phyloP scores from a whole-genome alignment of 2,888 invertebrate genomes.

The Ommatoiulus sabulosus region DNA sequence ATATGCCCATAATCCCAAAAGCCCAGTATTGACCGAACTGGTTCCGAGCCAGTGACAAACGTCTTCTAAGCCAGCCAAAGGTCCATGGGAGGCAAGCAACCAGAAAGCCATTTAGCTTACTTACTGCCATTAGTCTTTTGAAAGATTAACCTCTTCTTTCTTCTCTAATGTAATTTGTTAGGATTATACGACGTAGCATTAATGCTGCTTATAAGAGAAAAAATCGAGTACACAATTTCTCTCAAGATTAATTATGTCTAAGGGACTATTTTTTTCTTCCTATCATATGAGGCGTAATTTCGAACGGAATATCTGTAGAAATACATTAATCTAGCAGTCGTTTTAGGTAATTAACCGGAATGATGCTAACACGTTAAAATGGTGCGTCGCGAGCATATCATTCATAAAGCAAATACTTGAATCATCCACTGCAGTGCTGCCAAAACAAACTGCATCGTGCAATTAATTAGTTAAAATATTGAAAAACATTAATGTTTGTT shows the following conservation, averaged over 20 bases:
- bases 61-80: not conserved
- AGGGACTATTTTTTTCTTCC: not conserved
- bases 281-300: not conserved
- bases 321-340: not conserved
- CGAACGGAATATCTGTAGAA: not conserved
- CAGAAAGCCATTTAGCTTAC: not conserved
- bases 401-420: too few relatives aligned
- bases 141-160: not conserved
- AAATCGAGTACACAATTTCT: not conserved
- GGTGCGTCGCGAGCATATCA: too few relatives aligned
- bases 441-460: too few relatives aligned
- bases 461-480: too few relatives aligned
- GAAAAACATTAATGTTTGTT: too few relatives aligned
- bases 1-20: not conserved
- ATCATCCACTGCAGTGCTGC: too few relatives aligned
- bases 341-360: not conserved
- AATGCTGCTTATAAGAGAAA: not conserved
- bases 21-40: conserved; percentile 1
- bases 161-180: not conserved
- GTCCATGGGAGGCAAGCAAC: not conserved
- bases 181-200: not conserved
- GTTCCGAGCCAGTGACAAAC: not conserved
- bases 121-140: not conserved
- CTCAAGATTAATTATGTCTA: not conserved
- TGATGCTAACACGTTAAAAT: too few relatives aligned